Evolutionary conservation across 2,888 invertebrate species (phyloP).

Genomic region (Penaeus monodon): DNA sequence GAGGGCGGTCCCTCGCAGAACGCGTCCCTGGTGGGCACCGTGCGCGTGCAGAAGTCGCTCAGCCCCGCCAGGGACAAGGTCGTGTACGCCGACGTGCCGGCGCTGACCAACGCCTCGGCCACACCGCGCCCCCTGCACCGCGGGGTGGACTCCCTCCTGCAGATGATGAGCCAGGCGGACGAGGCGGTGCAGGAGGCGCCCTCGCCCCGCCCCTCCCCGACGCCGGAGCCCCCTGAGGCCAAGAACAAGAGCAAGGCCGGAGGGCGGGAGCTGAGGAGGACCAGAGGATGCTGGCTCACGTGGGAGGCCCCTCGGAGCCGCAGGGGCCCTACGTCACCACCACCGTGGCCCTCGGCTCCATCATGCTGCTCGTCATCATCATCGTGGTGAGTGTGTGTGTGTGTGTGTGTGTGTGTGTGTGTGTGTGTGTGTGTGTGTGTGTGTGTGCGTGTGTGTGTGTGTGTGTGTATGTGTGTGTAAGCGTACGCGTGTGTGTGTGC

Average conservation of each 20-base stretch:
- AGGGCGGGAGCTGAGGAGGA: background rate
- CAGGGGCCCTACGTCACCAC: conserved; percentile 34
- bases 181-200: background rate
- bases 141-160: conserved; percentile 37
- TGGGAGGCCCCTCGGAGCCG: background rate
- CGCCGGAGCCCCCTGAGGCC: background rate
- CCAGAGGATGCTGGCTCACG: conserved; percentile 11
- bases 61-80: background rate
- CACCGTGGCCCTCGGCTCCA: conserved; percentile 55
- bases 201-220: background rate
- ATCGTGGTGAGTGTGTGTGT: conserved; percentile 47
- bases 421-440: conserved; percentile 11
- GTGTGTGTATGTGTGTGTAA: background rate
- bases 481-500: no score
- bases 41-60: conserved; percentile 38
- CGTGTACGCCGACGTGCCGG: background rate
- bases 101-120: background rate
- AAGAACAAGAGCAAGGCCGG: background rate
- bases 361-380: conserved; percentile 61
- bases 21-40: conserved; percentile 30
- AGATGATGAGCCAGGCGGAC: conserved; percentile 42
- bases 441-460: conserved; percentile 16
- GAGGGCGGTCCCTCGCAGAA: conserved; percentile 15
- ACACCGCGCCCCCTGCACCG: background rate
- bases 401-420: no score